These are phyloP conservation scores for Nematostella vectensis DNA, from an alignment of 92 coral and sea anemone genomes.

Conservation along the genomic window DNA sequence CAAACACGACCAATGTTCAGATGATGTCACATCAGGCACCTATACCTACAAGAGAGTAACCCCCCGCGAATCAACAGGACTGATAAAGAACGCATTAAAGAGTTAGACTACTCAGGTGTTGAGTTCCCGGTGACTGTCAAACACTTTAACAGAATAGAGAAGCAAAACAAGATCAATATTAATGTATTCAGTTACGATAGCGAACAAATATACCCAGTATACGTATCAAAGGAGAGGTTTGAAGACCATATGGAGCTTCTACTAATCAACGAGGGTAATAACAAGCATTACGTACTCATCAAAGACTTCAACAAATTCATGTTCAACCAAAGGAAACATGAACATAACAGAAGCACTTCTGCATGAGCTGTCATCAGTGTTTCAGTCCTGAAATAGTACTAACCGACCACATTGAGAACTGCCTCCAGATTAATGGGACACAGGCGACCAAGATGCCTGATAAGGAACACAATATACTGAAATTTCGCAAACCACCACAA, in stretches of 20 bases:
- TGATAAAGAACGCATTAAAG: conserved; percentile 2
- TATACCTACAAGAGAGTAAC: conserved; percentile 14
- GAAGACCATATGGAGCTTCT: conserved; percentile 1
- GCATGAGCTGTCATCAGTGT: conserved; percentile 29
- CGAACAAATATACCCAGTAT: conserved; percentile 20
- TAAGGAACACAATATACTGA: conserved; percentile 6
- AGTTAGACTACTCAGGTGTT: conserved; percentile 10
- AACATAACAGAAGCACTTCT: conserved; percentile 28
- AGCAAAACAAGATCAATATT: conserved; percentile 15
- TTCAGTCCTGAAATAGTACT: conserved; percentile 14
- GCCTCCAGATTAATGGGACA: conserved; percentile 17
- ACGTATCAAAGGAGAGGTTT: conserved; percentile 21
- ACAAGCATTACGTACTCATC: conserved; percentile 14
- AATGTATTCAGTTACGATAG: conserved; percentile 40
- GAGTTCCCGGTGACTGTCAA: conserved; percentile 11
- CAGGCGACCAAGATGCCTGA: conserved; percentile 31
- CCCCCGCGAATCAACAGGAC: conserved; percentile 17
- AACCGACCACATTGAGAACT: conserved; percentile 12
- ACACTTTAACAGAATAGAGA: conserved; percentile 10
- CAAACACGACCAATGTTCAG: conserved; percentile 24
- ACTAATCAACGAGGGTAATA: neutral
- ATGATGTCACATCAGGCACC: conserved; percentile 25
- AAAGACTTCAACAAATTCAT: conserved; percentile 25
- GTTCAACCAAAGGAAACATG: conserved; percentile 7
- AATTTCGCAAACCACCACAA: conserved; percentile 17